Conservation (phyloP, 2,113 vertebrate genomes). For the Thamnophis sirtalis region DNA sequence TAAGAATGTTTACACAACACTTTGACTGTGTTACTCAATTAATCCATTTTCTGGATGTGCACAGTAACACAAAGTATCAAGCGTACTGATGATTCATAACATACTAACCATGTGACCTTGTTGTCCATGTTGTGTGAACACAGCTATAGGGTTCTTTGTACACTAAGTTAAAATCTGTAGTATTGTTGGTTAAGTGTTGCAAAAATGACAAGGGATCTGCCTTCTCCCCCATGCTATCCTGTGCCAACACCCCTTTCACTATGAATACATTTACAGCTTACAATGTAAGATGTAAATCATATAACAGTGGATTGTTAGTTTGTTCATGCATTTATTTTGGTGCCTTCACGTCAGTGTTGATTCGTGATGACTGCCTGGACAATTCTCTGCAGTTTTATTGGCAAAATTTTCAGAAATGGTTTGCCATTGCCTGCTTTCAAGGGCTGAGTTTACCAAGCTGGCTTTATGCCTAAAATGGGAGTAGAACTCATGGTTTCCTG, state of each 20-base stretch:
- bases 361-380: neutral
- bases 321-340: neutral
- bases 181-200: neutral
- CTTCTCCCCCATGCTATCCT: neutral
- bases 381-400: neutral
- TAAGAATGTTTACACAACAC: neutral
- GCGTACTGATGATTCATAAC: neutral
- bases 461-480: neutral
- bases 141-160: neutral
- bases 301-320: neutral
- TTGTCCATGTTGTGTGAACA: neutral
- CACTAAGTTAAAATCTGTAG: neutral
- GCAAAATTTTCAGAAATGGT: neutral
- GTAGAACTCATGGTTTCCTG: neutral
- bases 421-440: neutral
- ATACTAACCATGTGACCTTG: neutral
- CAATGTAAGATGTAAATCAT: too few species aligned
- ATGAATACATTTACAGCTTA: slow-evolving; percentile 18
- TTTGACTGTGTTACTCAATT: neutral
- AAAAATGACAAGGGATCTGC: neutral
- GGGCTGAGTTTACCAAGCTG: neutral
- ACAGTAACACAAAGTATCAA: neutral
- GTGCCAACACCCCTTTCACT: neutral
- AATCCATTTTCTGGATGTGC: neutral
- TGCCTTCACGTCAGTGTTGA: neutral